Evolutionary conservation across 2,113 vertebrate genomes (phyloP).

Genomic region (Ictalurus furcatus): DNA sequence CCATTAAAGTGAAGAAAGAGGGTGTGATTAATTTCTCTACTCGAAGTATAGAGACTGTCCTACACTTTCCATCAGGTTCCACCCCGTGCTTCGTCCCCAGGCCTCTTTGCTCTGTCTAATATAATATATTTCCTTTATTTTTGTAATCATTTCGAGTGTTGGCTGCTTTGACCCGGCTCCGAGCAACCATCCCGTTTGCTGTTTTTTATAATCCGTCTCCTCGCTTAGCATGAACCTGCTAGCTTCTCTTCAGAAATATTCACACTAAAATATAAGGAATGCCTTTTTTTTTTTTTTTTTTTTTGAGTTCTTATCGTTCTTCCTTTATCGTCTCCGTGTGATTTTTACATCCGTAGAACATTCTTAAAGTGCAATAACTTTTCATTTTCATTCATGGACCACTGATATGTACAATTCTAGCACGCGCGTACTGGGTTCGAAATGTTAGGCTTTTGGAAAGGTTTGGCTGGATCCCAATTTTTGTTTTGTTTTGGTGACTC

Average conservation of each 20-base stretch:
- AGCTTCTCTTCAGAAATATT: neutral
- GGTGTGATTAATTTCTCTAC: neutral
- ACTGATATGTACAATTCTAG: neutral
- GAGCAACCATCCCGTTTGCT: neutral
- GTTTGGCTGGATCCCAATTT: neutral
- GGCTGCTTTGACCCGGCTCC: neutral
- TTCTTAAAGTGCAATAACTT: slow-evolving; percentile 14
- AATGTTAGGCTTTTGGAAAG: slow-evolving; percentile 7
- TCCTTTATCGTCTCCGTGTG: neutral
- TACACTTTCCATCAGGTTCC: neutral
- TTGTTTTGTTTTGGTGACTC: neutral
- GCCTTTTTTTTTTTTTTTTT: neutral
- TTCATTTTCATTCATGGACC: neutral
- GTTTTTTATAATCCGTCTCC: slow-evolving; percentile 17
- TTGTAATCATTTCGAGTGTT: slow-evolving; percentile 1
- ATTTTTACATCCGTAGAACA: neutral
- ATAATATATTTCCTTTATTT: slow-evolving; percentile 17
- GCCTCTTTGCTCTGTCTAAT: neutral
- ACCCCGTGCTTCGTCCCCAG: neutral
- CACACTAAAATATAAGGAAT: neutral
- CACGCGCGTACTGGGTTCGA: neutral
- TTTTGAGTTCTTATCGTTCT: neutral
- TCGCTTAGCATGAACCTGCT: neutral
- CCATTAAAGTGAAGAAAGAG: slow-evolving; percentile 2
- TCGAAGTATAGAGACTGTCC: neutral